These are phyloP conservation scores for Botia kubotai DNA, from an alignment of 2,797 vertebrate genomes.

Conservation along the genomic window DNA sequence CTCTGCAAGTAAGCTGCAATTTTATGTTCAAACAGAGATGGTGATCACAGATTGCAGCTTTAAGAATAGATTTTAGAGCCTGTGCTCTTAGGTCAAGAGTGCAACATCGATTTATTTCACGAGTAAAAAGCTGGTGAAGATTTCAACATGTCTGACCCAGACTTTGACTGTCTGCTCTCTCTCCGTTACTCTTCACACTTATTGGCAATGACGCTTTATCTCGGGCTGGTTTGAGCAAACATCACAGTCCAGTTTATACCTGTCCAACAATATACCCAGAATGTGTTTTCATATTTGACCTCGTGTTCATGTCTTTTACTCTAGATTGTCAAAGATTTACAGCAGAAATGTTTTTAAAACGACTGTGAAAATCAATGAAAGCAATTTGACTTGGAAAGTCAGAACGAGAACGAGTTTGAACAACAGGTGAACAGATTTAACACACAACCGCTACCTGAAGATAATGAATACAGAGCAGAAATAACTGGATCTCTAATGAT, in stretches of 20 bases:
- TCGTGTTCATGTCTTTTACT: slow-evolving; percentile 1
- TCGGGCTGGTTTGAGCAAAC: background rate
- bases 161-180: background rate
- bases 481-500: slow-evolving; percentile 4
- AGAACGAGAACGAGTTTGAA: background rate
- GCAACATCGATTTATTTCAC: background rate
- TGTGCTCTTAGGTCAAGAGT: too few species aligned
- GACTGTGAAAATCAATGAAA: slow-evolving; percentile 2
- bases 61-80: too few species aligned
- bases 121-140: background rate
- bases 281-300: slow-evolving; percentile 12
- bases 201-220: background rate
- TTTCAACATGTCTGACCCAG: background rate
- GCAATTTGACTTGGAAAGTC: background rate
- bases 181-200: slow-evolving; percentile 1
- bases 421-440: background rate
- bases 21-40: too few species aligned
- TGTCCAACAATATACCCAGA: slow-evolving; percentile 10
- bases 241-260: slow-evolving; percentile 12
- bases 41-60: too few species aligned
- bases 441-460: background rate
- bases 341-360: background rate
- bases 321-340: slow-evolving; percentile 11
- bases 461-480: slow-evolving; percentile 24
- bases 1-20: too few species aligned